These are phyloP conservation scores for Asbolus verrucosus DNA, from an alignment of 1,140 invertebrate species.

Conservation along the genomic window DNA sequence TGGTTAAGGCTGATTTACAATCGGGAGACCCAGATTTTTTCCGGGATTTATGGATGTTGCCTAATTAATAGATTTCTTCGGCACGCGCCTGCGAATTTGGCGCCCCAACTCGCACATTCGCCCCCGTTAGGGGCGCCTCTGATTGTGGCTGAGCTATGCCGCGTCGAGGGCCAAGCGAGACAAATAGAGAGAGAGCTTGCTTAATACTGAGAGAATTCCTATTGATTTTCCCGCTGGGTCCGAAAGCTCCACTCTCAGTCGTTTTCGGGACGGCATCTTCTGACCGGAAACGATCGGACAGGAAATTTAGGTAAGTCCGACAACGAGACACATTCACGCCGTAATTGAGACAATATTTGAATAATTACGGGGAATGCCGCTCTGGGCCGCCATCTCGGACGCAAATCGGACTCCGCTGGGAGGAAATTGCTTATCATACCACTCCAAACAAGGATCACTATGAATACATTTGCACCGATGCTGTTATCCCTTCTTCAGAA, in stretches of 20 bases:
- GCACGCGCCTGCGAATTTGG: too few species aligned
- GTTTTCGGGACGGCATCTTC: constrained; percentile 8
- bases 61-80: too few species aligned
- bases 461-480: too few species aligned
- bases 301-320: constrained; percentile 24
- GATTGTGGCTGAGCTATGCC: neutral
- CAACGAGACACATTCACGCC: constrained; percentile 26
- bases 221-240: constrained; percentile 36
- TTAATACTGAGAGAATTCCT: constrained; percentile 27
- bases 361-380: constrained; percentile 7
- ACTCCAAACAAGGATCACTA: too few species aligned
- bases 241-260: constrained; percentile 21
- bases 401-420: neutral
- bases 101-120: too few species aligned
- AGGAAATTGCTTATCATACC: too few species aligned
- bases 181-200: constrained; percentile 14
- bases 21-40: constrained; percentile 9
- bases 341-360: constrained; percentile 29
- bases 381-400: neutral
- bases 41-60: too few species aligned
- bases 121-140: too few species aligned
- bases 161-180: neutral
- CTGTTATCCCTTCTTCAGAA: too few species aligned
- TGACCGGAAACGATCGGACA: constrained; percentile 33
- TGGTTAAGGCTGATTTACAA: constrained; percentile 13